Base-by-base conservation (phyloP, 1,140 invertebrate species). In the Cotesia glomerata region DNA sequence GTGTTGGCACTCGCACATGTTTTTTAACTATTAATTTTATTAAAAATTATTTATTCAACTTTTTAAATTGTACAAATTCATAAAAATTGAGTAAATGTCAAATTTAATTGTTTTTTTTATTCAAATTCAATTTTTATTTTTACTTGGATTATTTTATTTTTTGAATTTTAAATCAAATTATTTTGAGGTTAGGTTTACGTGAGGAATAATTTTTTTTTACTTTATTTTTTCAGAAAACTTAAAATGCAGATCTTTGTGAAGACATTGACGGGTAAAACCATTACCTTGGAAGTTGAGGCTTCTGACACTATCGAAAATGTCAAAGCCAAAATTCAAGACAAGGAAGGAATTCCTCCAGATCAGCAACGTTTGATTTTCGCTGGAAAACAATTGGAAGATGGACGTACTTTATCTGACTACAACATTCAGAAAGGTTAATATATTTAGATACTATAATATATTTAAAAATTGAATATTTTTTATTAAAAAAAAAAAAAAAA, bases 361-460 rank as follows among this genome's bases (percentile, higher is more conserved):
- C 84, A 91, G 80, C 88, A 92, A 81, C 78, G 89, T 80, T 75
- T 91, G 74, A 89, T 91, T 81, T 92, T 93, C 83, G 91, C 84
- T 81, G 91, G 91, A 71, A 92, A 92, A 80, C 91, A 93, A 80
- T 81, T 94, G 14, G 92, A 93, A 76, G 92, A 94, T 88, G 92
- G 91, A 0, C 88, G 91, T 11, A 93, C 92, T 9, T 82, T 93
- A 32, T 90, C 89, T 14, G 92, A 94, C 80, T 93, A 93, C 80
- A 92, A 92, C 76, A 87, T 92, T 16, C 92, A 94, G 16, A 77
- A 78, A 76, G 76, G 76, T 77, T 73, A n/a, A 7, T 14, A 54
- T 54, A 5, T 45, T 4, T n/a, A 14, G 14, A 14, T 54, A 11
- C 1, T 54, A 8, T 16, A 54, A 54, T 54, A 26, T 26, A 26